Evolutionary conservation across 2,888 invertebrate genomes (phyloP).

Genomic region (Heteropelma amictum): DNA sequence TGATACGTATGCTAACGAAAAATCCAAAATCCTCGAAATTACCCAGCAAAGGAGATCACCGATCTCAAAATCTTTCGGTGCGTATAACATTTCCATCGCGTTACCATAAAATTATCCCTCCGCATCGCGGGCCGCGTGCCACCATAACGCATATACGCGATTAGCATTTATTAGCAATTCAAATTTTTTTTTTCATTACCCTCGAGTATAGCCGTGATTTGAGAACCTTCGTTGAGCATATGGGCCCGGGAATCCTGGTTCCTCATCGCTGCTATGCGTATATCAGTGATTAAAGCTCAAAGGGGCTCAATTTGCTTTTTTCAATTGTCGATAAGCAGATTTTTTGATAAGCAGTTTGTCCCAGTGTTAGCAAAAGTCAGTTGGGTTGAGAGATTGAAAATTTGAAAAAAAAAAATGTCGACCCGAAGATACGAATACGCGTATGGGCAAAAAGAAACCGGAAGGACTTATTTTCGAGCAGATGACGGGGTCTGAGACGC

Average conservation of each 20-base stretch:
- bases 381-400: not conserved
- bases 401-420: not conserved
- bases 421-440: not conserved
- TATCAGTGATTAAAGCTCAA: too few species aligned
- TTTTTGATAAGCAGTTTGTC: too few species aligned
- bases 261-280: not conserved
- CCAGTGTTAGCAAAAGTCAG: not conserved
- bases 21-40: not conserved
- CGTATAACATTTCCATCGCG: slow-evolving; percentile 71
- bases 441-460: not conserved
- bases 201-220: slow-evolving; percentile 32
- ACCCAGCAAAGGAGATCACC: slow-evolving; percentile 49
- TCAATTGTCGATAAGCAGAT: too few species aligned
- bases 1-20: not conserved
- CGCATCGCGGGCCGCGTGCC: slow-evolving; percentile 43
- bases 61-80: slow-evolving; percentile 71
- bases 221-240: slow-evolving; percentile 58
- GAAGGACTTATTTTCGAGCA: slow-evolving; percentile 7
- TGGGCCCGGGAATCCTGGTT: slow-evolving; percentile 13
- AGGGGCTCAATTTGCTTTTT: too few species aligned
- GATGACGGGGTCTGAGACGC: slow-evolving; percentile 48
- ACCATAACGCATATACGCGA: slow-evolving; percentile 12
- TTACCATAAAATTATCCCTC: slow-evolving; percentile 73
- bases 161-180: slow-evolving; percentile 73
- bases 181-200: slow-evolving; percentile 60